Percentiles rank a stretch among this genome's conserved stretches.
Conservation (phyloP, 2,113 vertebrate genomes). For the Eleginops maclovinus region DNA sequence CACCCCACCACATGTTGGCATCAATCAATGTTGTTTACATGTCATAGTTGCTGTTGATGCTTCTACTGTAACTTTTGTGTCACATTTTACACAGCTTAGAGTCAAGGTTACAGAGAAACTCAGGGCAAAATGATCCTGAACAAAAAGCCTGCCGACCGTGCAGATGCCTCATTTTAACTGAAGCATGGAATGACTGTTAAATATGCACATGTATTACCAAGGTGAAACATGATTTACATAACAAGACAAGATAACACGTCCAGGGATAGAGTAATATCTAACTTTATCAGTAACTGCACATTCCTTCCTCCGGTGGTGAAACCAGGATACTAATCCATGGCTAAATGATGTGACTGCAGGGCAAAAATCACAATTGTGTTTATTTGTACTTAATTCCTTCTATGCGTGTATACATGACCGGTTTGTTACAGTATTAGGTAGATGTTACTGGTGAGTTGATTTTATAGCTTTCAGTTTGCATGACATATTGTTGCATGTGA, state of each 20-base stretch:
- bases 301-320: constrained; percentile 53
- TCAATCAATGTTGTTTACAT: constrained; percentile 29
- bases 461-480: constrained; percentile 21
- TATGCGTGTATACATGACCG: constrained; percentile 42
- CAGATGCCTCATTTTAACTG: constrained; percentile 6
- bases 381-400: constrained; percentile 69
- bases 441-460: constrained; percentile 15
- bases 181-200: constrained; percentile 20
- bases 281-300: constrained; percentile 63
- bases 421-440: constrained; percentile 22
- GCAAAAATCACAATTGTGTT: constrained; percentile 72
- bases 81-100: not conserved
- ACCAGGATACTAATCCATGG: constrained; percentile 68
- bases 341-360: constrained; percentile 68
- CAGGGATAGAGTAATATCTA: constrained; percentile 50
- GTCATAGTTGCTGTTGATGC: constrained; percentile 10
- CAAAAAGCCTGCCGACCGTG: not conserved
- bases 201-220: constrained; percentile 42
- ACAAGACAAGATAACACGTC: constrained; percentile 66
- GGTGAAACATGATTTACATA: constrained; percentile 51
- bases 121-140: not conserved
- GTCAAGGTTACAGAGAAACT: constrained; percentile 15
- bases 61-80: constrained; percentile 17
- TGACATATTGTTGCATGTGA: not conserved
- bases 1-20: constrained; percentile 27